Evolutionary conservation across 2,113 vertebrate species (phyloP).

Genomic region (Cardinalis cardinalis): DNA sequence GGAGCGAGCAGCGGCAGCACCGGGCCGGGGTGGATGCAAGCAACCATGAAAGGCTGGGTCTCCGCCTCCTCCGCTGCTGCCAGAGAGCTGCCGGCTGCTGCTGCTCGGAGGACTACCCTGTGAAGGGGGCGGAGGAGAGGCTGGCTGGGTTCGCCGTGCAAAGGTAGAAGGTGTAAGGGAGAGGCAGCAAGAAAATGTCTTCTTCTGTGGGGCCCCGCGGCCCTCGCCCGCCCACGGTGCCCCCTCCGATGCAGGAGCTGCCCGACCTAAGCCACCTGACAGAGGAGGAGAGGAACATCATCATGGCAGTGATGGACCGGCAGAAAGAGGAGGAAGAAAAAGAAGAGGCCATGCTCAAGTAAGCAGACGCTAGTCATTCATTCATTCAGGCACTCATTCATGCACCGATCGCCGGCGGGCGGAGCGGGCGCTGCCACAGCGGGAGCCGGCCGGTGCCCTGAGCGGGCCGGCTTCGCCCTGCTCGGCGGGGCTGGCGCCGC

Average conservation of each 20-base stretch:
- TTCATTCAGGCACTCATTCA: conserved; percentile 46
- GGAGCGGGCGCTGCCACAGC: neutral
- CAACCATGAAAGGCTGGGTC: conserved; percentile 81
- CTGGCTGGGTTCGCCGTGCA: conserved; percentile 43
- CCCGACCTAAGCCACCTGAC: conserved; percentile 98
- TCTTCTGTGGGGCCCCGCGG: conserved; percentile 89
- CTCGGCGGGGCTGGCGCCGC: neutral
- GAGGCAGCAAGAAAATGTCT: conserved; percentile 80
- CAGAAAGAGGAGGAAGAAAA: conserved; percentile 97
- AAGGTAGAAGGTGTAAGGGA: conserved; percentile 75
- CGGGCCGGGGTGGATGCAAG: conserved; percentile 73
- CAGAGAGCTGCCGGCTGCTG: conserved; percentile 70
- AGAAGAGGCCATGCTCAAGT: conserved; percentile 98
- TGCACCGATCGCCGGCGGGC: conserved; percentile 1
- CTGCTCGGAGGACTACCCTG: conserved; percentile 77
- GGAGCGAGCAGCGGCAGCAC: conserved; percentile 52
- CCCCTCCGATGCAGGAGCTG: conserved; percentile 90
- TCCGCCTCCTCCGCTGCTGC: conserved; percentile 69
- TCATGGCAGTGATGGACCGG: conserved; percentile 98
- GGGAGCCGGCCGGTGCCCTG: neutral
- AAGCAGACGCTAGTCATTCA: conserved; percentile 73
- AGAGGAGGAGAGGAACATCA: conserved; percentile 95
- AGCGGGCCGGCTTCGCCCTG: neutral
- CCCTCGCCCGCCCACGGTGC: conserved; percentile 91
- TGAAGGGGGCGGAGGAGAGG: conserved; percentile 80